Base-by-base conservation (phyloP, 2,113 vertebrate genomes). In the Barbus barbus region DNA sequence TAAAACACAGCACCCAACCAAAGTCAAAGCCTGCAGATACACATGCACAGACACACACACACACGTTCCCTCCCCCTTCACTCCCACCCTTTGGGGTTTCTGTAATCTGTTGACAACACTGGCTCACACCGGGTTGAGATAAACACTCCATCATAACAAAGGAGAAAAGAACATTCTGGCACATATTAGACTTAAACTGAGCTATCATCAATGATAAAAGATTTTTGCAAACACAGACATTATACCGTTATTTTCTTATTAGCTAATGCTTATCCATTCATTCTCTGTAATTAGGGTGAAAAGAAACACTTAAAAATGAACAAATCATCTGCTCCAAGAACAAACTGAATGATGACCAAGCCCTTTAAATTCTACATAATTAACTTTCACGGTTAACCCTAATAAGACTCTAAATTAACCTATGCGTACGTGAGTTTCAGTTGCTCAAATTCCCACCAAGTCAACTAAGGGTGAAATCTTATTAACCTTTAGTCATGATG, bases 71-170 rank as follows among this genome's bases (percentile, higher is more conserved):
- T 20, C 61, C 26, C 78, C 78, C 58, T 78, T 26, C 31, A 31
- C 36, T 24, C 33, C 36, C 58, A 38, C 77, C 7, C n/a, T 61
- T 28, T 63, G 18, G 41, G 71, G 8, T 60, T 65, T 60, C 22
- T 24, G 28, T 83, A 76, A 67, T 67, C 73, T 78, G 75, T 67
- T 84, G 75, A 78, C 61, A 84, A 78, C 44, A 78, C 76, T 71
- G 73, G 38, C 31, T 84, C 61, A 69, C 63, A 38, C 9, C 22
- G 24, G 51, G 20, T 56, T 26, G 65, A 71, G 79, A 81, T 24
- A 31, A 73, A 78, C 63, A 71, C 44, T 41, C 16, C 48, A 28
- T 71, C 51, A 60, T 72, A 72, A 80, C 83, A 84, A 46, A 84
- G 13, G 61, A 58, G 20, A 58, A 78, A 69, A 20, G 31, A 60